These are phyloP conservation scores for Sarcophaga caerulescens DNA, from an alignment of 2,888 invertebrate genomes.

Conservation along the genomic window DNA sequence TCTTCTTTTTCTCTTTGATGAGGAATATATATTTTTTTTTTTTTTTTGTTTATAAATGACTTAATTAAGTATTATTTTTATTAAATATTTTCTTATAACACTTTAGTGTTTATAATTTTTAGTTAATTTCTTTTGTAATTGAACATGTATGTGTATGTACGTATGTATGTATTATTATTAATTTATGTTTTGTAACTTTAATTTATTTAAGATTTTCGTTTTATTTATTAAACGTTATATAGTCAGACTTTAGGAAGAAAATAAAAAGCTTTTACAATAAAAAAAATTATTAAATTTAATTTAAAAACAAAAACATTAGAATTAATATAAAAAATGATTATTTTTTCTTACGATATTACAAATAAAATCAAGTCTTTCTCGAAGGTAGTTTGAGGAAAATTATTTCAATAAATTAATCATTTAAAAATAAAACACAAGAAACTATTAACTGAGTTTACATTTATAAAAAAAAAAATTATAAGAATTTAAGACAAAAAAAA, in stretches of 20 bases:
- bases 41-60: background rate
- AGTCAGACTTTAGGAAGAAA: constrained; percentile 62
- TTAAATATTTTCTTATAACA: constrained; percentile 7
- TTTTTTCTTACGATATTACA: background rate
- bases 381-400: constrained; percentile 31
- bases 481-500: background rate
- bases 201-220: constrained; percentile 29
- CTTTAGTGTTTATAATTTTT: background rate
- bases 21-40: background rate
- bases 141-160: constrained; percentile 3
- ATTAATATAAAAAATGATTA: background rate
- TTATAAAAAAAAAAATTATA: background rate
- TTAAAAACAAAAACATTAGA: constrained; percentile 13
- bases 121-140: constrained; percentile 26
- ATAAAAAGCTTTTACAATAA: constrained; percentile 30
- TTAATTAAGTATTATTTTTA: background rate
- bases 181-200: constrained; percentile 15
- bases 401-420: background rate
- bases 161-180: too few relatives aligned
- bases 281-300: constrained; percentile 2
- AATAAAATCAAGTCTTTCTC: constrained; percentile 39
- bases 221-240: constrained; percentile 32
- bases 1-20: background rate
- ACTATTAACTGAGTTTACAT: background rate
- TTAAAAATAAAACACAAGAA: background rate